Evolutionary conservation across 2,888 invertebrate genomes (phyloP).

Genomic region (Tipula lateralis): DNA sequence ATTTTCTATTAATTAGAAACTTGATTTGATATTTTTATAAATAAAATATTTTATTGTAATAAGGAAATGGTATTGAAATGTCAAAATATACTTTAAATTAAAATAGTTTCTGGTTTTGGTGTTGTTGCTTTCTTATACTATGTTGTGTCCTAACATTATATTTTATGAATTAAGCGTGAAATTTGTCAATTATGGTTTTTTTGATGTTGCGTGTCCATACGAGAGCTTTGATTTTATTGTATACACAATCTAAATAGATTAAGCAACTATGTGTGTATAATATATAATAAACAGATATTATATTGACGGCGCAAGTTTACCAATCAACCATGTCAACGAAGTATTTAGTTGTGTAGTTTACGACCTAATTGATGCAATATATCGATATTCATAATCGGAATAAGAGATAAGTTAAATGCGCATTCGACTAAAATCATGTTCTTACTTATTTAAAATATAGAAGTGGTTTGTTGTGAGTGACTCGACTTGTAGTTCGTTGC

Average conservation of each 20-base stretch:
- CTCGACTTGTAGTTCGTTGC: too few relatives aligned
- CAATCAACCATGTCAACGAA: too few relatives aligned
- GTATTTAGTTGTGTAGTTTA: too few relatives aligned
- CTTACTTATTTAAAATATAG: too few relatives aligned
- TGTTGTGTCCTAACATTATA: not conserved
- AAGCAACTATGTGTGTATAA: not conserved
- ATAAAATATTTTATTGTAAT: not conserved
- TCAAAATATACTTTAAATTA: constrained; percentile 1
- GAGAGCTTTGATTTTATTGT: not conserved
- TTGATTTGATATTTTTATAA: not conserved
- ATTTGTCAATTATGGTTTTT: not conserved
- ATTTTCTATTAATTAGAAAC: not conserved
- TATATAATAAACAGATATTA: too few relatives aligned
- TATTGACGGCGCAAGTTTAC: too few relatives aligned
- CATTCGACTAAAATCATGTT: too few relatives aligned
- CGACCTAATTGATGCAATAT: too few relatives aligned
- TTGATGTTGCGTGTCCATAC: not conserved
- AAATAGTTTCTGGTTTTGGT: not conserved
- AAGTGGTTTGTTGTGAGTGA: too few relatives aligned
- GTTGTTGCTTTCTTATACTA: not conserved
- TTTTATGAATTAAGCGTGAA: not conserved
- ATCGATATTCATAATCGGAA: too few relatives aligned
- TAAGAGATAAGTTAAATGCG: too few relatives aligned
- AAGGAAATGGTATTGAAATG: constrained; percentile 5
- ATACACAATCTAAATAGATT: too few relatives aligned